Evolutionary conservation across 2,888 invertebrate species (phyloP).

Genomic region (Resseliella maxima): DNA sequence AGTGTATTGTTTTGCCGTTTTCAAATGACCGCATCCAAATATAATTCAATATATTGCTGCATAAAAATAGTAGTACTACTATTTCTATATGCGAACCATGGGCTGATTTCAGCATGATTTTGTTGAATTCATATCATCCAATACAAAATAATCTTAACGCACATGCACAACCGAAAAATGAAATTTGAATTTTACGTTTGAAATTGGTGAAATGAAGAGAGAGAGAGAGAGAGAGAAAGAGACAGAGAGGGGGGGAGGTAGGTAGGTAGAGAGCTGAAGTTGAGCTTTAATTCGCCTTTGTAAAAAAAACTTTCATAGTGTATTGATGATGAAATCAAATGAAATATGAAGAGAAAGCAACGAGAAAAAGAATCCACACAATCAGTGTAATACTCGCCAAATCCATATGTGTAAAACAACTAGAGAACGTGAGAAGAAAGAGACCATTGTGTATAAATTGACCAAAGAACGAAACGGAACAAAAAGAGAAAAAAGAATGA

Average conservation of each 20-base stretch:
- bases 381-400: not conserved
- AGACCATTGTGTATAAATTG: constrained; percentile 9
- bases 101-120: no score
- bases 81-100: no score
- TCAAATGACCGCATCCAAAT: no score
- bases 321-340: constrained; percentile 40
- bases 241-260: not conserved
- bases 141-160: no score
- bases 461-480: not conserved
- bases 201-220: no score
- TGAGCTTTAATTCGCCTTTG: no score
- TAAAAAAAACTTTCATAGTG: constrained; percentile 37
- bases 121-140: no score
- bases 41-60: no score
- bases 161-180: no score
- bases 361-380: not conserved
- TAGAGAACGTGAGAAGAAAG: not conserved
- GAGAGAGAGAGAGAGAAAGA: not conserved
- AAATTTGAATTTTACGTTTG: no score
- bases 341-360: not conserved
- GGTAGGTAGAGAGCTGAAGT: not conserved
- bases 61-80: no score
- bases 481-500: not conserved
- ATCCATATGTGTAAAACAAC: not conserved
- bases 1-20: no score